Evolutionary conservation across 2,113 vertebrate species (phyloP), one percentile per base, ranked within the genome.

Genomic region (Apus apus): DNA sequence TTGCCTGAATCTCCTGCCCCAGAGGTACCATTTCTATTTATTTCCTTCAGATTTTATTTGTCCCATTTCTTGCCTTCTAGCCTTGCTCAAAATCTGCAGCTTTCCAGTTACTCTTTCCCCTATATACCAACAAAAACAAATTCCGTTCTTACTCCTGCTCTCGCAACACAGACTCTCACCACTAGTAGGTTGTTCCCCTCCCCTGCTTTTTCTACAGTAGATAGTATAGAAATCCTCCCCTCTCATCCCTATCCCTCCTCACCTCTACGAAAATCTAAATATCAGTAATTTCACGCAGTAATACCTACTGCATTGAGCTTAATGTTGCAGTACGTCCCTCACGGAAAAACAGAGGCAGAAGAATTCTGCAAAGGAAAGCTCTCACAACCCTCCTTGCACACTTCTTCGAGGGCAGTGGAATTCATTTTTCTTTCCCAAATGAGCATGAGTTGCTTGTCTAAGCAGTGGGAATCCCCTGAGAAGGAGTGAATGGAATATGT

Each of bases 401-500:
- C 32, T 45, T 91, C 62, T 56, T 75, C 51, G 22, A 46, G 12
- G 32, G 11, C 32, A 45, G 17, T 54, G 26, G 38, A 91, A 95
- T 77, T 95, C 7, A 72, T 65, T 93, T 90, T 23, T 91, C 38
- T 91, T 61, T 84, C 90, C 62, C 1, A n/a, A 80, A 74, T 8
- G 43, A 93, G 36, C 67, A 83, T 15, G 36, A 91, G 64, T 32
- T 85, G 26, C 71, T 89, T 76, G 34, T 45, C 78, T 68, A 64
- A 91, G 78, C 51, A 83, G 46, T n/a, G 71, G 87, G 75, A 91
- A 91, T 96, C 90, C 87, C 91, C 87, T 74, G 82, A 91, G 82
- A 73, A 77, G 19, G 29, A 94, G 23, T 26, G 51, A 89, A 91
- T 48, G 60, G 87, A 93, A 83, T 85, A 85, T 32, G 29, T 23